phyloP scores from a whole-genome alignment of 2,888 invertebrate genomes.

The Carterocephalus palaemon region DNA sequence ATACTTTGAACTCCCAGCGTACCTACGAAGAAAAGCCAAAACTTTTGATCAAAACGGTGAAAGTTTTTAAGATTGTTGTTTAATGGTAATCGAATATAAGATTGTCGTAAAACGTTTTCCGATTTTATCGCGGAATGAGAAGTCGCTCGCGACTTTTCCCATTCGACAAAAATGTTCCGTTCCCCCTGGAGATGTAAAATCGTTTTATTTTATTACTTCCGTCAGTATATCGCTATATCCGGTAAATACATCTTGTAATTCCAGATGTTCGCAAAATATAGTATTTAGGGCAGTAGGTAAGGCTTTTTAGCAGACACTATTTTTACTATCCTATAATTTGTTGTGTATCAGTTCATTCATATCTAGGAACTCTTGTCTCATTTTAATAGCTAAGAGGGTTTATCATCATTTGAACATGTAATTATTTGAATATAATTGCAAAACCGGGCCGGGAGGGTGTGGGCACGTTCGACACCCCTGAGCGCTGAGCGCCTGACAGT shows the following conservation, averaged over 20 bases:
- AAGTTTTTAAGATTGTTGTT: slow-evolving; percentile 69
- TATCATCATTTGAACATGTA: too few species aligned
- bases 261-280: slow-evolving; percentile 53
- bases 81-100: slow-evolving; percentile 75
- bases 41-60: slow-evolving; percentile 36
- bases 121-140: slow-evolving; percentile 78
- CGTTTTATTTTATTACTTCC: slow-evolving; percentile 79
- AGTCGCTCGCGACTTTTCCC: slow-evolving; percentile 75
- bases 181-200: slow-evolving; percentile 77
- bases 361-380: too few species aligned
- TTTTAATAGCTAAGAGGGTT: slow-evolving; percentile 21
- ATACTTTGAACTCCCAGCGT: too few species aligned
- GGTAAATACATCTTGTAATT: slow-evolving; percentile 55
- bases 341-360: too few species aligned
- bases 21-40: slow-evolving; percentile 18
- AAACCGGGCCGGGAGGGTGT: neutral
- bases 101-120: slow-evolving; percentile 75
- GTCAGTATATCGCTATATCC: slow-evolving; percentile 73
- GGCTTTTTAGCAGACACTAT: slow-evolving; percentile 28
- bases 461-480: slow-evolving; percentile 20
- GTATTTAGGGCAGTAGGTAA: slow-evolving; percentile 34
- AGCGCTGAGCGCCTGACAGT: too few species aligned
- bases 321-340: too few species aligned
- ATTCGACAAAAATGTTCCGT: slow-evolving; percentile 75
- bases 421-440: slow-evolving; percentile 3